phyloP scores from a whole-genome alignment of 1,140 invertebrate genomes.

The Ephestia elutella region DNA sequence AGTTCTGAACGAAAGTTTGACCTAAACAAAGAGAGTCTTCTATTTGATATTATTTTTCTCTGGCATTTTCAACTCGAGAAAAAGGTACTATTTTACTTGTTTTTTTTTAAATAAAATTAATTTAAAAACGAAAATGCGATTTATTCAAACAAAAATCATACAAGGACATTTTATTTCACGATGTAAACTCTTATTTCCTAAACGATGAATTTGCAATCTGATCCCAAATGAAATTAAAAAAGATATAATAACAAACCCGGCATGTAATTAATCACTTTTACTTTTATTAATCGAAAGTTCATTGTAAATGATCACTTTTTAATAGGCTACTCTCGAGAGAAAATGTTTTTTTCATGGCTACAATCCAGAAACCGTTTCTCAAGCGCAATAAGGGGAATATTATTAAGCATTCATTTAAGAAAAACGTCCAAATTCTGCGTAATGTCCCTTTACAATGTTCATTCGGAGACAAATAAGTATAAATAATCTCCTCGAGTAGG shows the following conservation, averaged over 20 bases:
- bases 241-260: not conserved
- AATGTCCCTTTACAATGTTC: conserved; percentile 26
- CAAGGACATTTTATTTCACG: no score
- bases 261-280: conserved; percentile 9
- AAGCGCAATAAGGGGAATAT: not conserved
- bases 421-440: conserved; percentile 20
- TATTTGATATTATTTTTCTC: no score
- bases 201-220: not conserved
- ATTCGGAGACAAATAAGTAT: conserved; percentile 31
- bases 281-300: conserved; percentile 7
- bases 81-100: no score
- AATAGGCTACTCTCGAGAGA: not conserved
- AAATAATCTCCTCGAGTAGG: conserved; percentile 28
- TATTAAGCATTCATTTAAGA: conserved; percentile 11
- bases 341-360: not conserved
- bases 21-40: no score
- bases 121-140: no score
- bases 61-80: no score
- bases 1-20: no score
- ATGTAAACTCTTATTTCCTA: not conserved
- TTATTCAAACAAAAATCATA: no score
- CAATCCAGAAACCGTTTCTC: not conserved
- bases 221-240: not conserved
- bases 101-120: no score
- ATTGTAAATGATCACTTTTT: conserved; percentile 9